Evolutionary conservation across 2,113 vertebrate species (phyloP).

Genomic region (Mustela lutreola): DNA sequence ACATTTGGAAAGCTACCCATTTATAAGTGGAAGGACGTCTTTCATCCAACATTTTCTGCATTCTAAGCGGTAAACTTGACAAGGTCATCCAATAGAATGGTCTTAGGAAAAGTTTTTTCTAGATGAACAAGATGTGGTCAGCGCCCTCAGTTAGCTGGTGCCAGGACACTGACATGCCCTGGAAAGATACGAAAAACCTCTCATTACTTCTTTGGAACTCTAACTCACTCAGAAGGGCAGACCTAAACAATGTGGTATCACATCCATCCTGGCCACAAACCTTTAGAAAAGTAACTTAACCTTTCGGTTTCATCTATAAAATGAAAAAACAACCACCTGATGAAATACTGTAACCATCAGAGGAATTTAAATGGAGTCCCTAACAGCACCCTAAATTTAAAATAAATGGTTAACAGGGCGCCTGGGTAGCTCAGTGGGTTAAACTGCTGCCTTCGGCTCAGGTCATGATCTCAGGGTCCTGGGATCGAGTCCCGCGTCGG

Average conservation of each 20-base stretch:
- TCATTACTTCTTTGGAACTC: not conserved
- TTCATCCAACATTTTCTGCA: not conserved
- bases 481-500: no score
- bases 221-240: not conserved
- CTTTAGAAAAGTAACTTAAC: not conserved
- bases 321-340: not conserved
- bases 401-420: not conserved
- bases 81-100: not conserved
- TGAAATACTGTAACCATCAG: not conserved
- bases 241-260: not conserved
- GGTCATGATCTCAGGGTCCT: no score
- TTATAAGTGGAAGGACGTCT: not conserved
- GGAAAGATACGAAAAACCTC: not conserved
- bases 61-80: not conserved
- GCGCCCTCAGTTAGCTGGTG: not conserved
- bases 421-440: no score
- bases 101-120: not conserved
- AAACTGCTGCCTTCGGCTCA: no score
- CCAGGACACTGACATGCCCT: not conserved
- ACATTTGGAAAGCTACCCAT: constrained; percentile 19
- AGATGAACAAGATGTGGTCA: not conserved
- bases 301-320: not conserved
- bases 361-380: not conserved
- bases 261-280: not conserved
- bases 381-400: not conserved